Percentiles rank a stretch among this genome's conserved stretches.
phyloP scores from a whole-genome alignment of 2,797 vertebrate species.

The Scolopax rusticola region DNA sequence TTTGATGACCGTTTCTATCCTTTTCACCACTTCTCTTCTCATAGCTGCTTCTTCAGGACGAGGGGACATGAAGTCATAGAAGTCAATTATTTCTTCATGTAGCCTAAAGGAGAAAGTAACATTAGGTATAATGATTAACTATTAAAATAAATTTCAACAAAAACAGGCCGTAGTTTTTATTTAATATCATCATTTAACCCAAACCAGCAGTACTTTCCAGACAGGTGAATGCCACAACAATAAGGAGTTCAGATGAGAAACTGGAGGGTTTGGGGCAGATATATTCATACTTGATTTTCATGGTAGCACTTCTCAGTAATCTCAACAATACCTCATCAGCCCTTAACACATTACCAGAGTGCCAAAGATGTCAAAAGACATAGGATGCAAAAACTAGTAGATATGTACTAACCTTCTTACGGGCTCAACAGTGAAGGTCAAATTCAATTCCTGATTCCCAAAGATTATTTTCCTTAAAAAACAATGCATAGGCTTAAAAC shows the following conservation, averaged over 20 bases:
- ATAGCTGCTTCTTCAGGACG: conserved; percentile 95
- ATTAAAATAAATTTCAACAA: not conserved
- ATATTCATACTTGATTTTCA: not conserved
- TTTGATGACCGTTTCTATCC: conserved; percentile 95
- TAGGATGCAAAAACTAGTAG: not conserved
- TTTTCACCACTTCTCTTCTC: conserved; percentile 96
- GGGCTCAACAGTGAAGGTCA: not conserved
- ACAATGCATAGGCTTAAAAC: not conserved
- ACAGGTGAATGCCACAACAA: not conserved
- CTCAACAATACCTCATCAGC: not conserved
- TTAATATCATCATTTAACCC: not conserved
- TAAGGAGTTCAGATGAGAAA: not conserved
- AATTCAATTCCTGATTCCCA: not conserved
- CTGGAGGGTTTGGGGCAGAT: not conserved
- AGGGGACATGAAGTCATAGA: conserved; percentile 98
- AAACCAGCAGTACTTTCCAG: not conserved
- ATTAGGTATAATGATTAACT: not conserved
- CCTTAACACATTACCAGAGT: not conserved
- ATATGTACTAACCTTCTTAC: not conserved
- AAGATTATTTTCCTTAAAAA: not conserved
- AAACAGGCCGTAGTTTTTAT: not conserved
- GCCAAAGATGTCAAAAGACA: not conserved
- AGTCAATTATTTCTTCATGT: conserved; percentile 97
- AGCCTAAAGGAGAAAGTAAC: conserved; percentile 79
- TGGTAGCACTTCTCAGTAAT: not conserved